phyloP scores from a whole-genome alignment of 2,888 invertebrate species.

The Drosophila borborema region DNA sequence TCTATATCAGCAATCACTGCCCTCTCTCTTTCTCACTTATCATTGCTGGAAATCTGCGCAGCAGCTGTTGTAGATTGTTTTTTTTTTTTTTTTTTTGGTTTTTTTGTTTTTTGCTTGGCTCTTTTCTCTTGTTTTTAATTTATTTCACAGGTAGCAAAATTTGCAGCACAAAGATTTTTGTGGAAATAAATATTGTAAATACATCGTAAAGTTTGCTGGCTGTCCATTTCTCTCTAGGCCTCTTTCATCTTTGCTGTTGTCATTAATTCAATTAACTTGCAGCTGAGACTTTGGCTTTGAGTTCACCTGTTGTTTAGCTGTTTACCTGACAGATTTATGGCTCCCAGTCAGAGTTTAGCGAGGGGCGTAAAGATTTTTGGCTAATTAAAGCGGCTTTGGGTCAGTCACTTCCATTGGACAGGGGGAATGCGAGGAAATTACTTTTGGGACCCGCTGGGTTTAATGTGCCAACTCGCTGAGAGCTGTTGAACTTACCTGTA shows the following conservation, averaged over 20 bases:
- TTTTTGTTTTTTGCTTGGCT: conserved; percentile 1
- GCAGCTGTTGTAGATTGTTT: conserved; percentile 52
- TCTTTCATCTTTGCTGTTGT: conserved; percentile 62
- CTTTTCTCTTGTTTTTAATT: not conserved
- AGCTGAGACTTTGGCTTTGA: conserved; percentile 27
- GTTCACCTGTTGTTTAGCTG: conserved; percentile 51
- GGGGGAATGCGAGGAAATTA: conserved; percentile 24
- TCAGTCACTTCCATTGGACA: conserved; percentile 26
- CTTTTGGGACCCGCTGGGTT: conserved; percentile 41
- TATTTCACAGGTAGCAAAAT: conserved; percentile 45
- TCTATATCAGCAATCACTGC: conserved; percentile 19
- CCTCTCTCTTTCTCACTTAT: conserved; percentile 44
- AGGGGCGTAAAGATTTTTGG: conserved; percentile 67
- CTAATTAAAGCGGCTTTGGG: conserved; percentile 68
- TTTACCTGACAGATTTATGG: conserved; percentile 60
- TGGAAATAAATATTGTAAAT: conserved; percentile 62
- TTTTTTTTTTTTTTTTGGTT: conserved; percentile 21
- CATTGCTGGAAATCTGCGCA: conserved; percentile 54
- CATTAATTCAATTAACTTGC: conserved; percentile 75
- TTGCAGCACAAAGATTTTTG: conserved; percentile 6
- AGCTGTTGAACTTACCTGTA: conserved; percentile 70
- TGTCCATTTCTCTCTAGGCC: conserved; percentile 48
- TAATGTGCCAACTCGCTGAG: conserved; percentile 26
- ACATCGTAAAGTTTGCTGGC: conserved; percentile 54
- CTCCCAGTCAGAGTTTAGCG: conserved; percentile 22